Evolutionary conservation across 2,888 invertebrate genomes (phyloP), one percentile per base, ranked within the genome.

Genomic region (Caenorhabditis afra): DNA sequence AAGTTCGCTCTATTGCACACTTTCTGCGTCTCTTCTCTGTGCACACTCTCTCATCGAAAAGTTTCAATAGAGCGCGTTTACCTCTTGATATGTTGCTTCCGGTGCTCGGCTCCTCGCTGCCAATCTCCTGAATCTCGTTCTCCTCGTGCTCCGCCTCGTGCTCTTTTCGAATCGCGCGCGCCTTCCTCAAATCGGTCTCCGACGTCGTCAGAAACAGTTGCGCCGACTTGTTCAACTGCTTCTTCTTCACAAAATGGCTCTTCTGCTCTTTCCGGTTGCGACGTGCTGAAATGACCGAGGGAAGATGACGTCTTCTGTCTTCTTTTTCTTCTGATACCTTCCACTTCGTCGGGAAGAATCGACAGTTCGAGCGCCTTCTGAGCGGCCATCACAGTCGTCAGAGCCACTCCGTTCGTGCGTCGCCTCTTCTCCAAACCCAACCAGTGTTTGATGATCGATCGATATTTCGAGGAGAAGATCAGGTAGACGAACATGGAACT

Each of bases 401-500:
- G 53, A 8, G 89, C 89, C 8, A 89, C 87, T 18, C 87, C 85
- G 65, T 89, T 89, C n/a, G 89, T 79, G 85, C 87, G 75, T 53
- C 74, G 79, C 37, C 86, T 50, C 68, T 86, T 81, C 47, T 85
- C 84, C 16, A 90, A 62, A n/a, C 89, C 87, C 49, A 90, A 62
- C 84, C 88, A 85, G 59, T 87, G 84, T 70, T 85, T 87, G 67
- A 90, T 84, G n/a, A 90, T 87, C 12, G 81, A 66, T 49, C 90
- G 75, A 62, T 88, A 90, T 58, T 90, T 90, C 11, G 84, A 82
- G 47, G 86, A 86, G 80, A 90, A 90, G 39, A 88, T 84, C 49
- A 88, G 61, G 55, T 90, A 90, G 47, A 90, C 86, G 73, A 90
- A 85, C 67, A 87, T 87, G 14, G 89, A 90, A 11, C 85, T 84